Evolutionary conservation across 1,140 invertebrate species (phyloP), one percentile per base, ranked within the genome.

Genomic region (Tetragonula clypearis): DNA sequence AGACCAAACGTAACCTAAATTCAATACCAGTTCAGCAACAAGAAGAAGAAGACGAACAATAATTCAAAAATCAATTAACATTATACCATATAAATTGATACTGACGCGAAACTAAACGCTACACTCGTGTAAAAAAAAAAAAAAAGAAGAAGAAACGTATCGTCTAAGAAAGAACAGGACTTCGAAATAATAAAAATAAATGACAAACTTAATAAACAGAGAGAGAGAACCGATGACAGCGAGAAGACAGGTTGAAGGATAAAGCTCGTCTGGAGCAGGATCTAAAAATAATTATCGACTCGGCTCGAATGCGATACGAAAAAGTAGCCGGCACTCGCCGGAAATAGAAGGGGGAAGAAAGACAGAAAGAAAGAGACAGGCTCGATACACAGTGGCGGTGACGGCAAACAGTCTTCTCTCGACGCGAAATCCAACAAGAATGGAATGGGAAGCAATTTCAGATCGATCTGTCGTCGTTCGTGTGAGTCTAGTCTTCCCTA

Each of bases 381-480:
- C 4, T 41, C 30, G 82, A 78, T 71, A 49, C 65, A 72, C 35
- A 79, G 56, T 49, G n/a, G 55, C 35, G 23, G 8, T 11, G 26
- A 30, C 19, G 55, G n/a, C 65, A 79, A 72, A 76, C 81, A 69
- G 30, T 41, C 65, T 58, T 69, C 58, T 8, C 72, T 49, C 41
- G 41, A 49, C 19, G 41, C 19, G 65, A 21, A 9, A 23, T 8
- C 8, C 41, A 1, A 49, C 49, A 17, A 12, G 14, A 12, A n/a
- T 14, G 21, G 26, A 14, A 9, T 17, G 65, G 74, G 17, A 35
- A 79, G 69, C 69, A 62, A 80, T 85, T 80, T 80, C 78, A 23
- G 53, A 85, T 85, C 78, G 83, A 85, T 85, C 65, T 80, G 49
- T 74, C 69, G 53, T 17, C 14, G 30, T 65, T 23, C 35, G 30